phyloP scores from a whole-genome alignment of 1,140 invertebrate species.

The Pseudomyrmex pallidus region DNA sequence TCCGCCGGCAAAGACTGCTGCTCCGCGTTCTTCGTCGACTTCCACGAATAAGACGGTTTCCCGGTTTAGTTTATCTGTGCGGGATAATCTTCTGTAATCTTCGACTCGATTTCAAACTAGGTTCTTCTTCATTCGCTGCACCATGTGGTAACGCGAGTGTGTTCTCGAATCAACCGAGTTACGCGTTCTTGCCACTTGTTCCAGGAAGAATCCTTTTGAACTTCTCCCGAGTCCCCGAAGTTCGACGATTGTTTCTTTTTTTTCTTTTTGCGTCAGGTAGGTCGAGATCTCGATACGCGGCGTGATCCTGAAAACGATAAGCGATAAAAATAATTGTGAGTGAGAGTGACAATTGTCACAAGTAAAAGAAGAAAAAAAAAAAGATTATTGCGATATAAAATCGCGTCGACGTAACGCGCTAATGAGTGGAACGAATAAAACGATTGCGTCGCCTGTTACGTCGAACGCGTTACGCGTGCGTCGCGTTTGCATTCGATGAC shows the following conservation, averaged over 20 bases:
- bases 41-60: no score
- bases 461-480: slow-evolving; percentile 10
- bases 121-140: no score
- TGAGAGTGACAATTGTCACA: slow-evolving; percentile 18
- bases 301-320: slow-evolving; percentile 49
- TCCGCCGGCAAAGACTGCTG: slow-evolving; percentile 11
- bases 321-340: neutral
- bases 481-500: slow-evolving; percentile 13
- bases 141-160: no score
- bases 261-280: slow-evolving; percentile 3
- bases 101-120: no score
- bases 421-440: slow-evolving; percentile 27
- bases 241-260: neutral
- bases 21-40: neutral
- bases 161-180: neutral
- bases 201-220: no score
- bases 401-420: slow-evolving; percentile 33
- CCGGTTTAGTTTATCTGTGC: no score
- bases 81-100: no score
- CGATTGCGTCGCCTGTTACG: slow-evolving; percentile 24
- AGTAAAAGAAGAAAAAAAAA: neutral
- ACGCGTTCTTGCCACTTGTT: no score
- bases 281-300: slow-evolving; percentile 29
- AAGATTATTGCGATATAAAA: neutral
- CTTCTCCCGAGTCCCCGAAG: neutral